These are phyloP conservation scores for Decapterus maruadsi DNA, from an alignment of 2,797 vertebrate genomes.

Conservation along the genomic window DNA sequence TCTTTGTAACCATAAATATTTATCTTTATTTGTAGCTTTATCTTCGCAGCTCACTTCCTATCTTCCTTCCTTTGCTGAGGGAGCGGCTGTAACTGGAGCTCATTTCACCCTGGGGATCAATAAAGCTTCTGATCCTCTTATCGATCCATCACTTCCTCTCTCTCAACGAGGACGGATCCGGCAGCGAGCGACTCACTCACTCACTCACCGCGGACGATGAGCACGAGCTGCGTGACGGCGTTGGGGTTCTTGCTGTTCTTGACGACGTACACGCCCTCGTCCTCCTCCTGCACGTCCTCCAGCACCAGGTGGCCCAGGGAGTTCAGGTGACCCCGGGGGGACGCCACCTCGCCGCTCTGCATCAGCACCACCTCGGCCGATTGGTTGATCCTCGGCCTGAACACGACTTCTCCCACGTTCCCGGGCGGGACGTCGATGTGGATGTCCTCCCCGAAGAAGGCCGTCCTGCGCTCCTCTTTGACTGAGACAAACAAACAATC, in stretches of 20 bases:
- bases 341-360: constrained; percentile 47
- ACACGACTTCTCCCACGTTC: constrained; percentile 72
- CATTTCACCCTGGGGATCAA: no score
- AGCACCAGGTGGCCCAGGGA: constrained; percentile 76
- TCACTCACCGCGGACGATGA: constrained; percentile 81
- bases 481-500: constrained; percentile 50
- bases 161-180: neutral
- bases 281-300: constrained; percentile 81
- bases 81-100: no score
- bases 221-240: constrained; percentile 59
- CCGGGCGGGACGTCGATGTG: constrained; percentile 71
- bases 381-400: constrained; percentile 61
- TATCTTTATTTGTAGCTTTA: no score
- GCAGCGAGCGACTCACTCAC: no score
- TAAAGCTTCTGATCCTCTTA: no score
- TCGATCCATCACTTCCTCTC: neutral
- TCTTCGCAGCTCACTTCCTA: no score
- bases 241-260: constrained; percentile 50
- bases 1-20: no score
- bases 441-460: constrained; percentile 84
- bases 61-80: no score
- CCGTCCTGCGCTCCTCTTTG: constrained; percentile 75
- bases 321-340: constrained; percentile 47
- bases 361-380: constrained; percentile 65
- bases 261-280: constrained; percentile 81